Conservation (phyloP, 2,888 invertebrate species). For the Cryptophagus acutangulus region DNA sequence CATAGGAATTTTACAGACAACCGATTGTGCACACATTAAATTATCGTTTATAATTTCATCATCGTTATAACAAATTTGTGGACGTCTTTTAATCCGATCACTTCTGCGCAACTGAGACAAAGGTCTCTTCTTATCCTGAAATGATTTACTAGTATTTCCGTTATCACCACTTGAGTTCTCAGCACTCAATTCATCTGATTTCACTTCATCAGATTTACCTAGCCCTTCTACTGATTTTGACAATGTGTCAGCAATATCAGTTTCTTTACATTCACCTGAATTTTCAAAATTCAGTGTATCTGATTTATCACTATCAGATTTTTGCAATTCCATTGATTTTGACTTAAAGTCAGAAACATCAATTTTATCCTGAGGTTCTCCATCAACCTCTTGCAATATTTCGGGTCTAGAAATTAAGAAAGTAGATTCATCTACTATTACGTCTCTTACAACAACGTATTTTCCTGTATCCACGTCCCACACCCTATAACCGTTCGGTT, state of each 20-base stretch:
- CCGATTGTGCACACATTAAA: conserved; percentile 4
- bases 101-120: too few species aligned
- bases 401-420: neutral
- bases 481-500: conserved; percentile 7
- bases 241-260: too few species aligned
- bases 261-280: too few species aligned
- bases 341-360: too few species aligned
- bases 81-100: conserved; percentile 6
- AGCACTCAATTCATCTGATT: conserved; percentile 1
- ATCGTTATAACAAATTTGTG: conserved; percentile 5
- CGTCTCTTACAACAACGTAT: conserved; percentile 5
- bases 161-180: too few species aligned
- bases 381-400: conserved; percentile 3
- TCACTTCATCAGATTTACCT: too few species aligned
- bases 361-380: neutral
- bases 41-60: conserved; percentile 1
- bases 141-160: too few species aligned
- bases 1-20: neutral
- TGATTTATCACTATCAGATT: too few species aligned
- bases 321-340: too few species aligned
- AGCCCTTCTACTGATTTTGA: too few species aligned
- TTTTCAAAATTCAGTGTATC: too few species aligned
- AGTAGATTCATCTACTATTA: neutral
- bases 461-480: neutral
- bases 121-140: neutral